Conservation (phyloP, 2,888 invertebrate species). For the Sturmia bella region DNA sequence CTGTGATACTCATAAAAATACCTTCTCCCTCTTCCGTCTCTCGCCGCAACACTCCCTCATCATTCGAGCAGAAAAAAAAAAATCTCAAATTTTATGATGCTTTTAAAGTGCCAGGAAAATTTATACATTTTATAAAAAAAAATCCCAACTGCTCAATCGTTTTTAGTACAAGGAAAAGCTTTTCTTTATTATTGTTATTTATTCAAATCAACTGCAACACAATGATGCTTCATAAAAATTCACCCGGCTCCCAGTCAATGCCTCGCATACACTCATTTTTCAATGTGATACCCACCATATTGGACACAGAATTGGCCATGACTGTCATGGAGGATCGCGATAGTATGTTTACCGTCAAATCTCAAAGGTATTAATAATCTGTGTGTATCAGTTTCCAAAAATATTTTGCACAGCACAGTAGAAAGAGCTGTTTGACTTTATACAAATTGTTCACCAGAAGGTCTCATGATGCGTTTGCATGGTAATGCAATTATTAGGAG, state of each 20-base stretch:
- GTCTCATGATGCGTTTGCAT: no score
- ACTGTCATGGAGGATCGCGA: constrained; percentile 79
- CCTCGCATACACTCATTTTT: constrained; percentile 79
- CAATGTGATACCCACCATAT: constrained; percentile 79
- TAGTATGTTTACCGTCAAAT: constrained; percentile 80
- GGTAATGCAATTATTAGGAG: no score
- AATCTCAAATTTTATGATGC: constrained; percentile 36
- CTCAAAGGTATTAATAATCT: constrained; percentile 76
- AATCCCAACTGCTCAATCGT: neutral
- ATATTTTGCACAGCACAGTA: constrained; percentile 8
- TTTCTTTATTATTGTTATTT: neutral
- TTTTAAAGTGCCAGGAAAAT: constrained; percentile 32
- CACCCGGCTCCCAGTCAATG: constrained; percentile 77
- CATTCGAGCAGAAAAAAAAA: neutral
- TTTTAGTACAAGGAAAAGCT: constrained; percentile 35
- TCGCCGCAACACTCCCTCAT: neutral
- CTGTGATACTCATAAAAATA: constrained; percentile 63
- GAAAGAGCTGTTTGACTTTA: no score
- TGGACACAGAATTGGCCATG: constrained; percentile 79
- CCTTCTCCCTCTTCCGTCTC: constrained; percentile 1
- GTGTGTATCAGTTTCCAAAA: neutral
- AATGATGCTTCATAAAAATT: constrained; percentile 77
- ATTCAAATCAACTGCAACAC: constrained; percentile 23
- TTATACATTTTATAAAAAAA: constrained; percentile 15
- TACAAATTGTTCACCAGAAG: no score